phyloP scores from a whole-genome alignment of 1,140 invertebrate species.

The Rhagoletis zephyria region DNA sequence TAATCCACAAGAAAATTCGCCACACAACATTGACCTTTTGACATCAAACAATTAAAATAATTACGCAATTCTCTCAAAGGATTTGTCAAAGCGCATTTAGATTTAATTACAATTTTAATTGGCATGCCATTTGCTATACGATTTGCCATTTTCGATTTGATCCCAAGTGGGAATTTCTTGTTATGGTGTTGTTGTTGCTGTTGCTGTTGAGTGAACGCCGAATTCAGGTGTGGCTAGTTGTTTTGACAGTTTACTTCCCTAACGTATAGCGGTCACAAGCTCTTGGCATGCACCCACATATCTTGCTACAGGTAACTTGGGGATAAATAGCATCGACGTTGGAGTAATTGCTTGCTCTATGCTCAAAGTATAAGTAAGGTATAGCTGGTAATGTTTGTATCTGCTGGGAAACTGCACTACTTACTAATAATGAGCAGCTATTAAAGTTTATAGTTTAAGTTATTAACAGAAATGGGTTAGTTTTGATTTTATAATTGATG shows the following conservation, averaged over 20 bases:
- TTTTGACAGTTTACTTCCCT: slow-evolving; percentile 31
- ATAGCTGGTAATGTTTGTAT: too few species aligned
- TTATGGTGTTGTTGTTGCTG: slow-evolving; percentile 4
- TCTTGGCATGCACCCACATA: too few species aligned
- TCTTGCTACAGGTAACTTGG: too few species aligned
- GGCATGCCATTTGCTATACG: slow-evolving; percentile 61
- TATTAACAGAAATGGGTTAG: too few species aligned
- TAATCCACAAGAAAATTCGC: neutral
- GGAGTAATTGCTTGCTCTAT: too few species aligned
- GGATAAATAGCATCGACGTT: too few species aligned
- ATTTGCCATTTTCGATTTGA: slow-evolving; percentile 36
- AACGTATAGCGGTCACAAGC: neutral
- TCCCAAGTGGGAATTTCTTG: neutral
- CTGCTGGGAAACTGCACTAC: too few species aligned
- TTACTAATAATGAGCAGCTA: neutral
- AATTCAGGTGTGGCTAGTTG: slow-evolving; percentile 37
- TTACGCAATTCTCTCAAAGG: slow-evolving; percentile 68
- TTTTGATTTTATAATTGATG: too few species aligned
- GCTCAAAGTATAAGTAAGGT: too few species aligned
- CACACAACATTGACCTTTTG: slow-evolving; percentile 60
- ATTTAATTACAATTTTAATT: slow-evolving; percentile 68
- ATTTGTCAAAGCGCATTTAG: slow-evolving; percentile 61
- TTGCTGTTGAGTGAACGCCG: neutral
- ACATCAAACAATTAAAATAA: slow-evolving; percentile 73
- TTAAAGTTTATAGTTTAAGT: neutral